phyloP scores from a whole-genome alignment of 2,113 vertebrate species.

The Anoplopoma fimbria region DNA sequence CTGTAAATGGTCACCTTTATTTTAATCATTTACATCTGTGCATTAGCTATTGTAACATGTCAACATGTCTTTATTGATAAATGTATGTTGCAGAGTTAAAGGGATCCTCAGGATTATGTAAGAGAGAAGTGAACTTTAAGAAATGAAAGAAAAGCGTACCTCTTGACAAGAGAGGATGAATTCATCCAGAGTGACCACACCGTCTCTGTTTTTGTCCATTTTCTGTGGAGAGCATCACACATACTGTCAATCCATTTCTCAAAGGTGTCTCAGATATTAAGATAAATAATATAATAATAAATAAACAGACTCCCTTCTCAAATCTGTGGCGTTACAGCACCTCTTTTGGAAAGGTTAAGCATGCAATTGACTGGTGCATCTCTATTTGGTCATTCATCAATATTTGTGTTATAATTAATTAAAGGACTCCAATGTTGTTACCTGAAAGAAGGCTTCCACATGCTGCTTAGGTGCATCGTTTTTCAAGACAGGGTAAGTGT shows the following conservation, averaged over 20 bases:
- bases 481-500: constrained; percentile 94
- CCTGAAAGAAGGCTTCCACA: constrained; percentile 97
- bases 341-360: background rate
- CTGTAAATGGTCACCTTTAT: background rate
- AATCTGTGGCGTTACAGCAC: background rate
- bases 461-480: constrained; percentile 94
- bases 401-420: background rate
- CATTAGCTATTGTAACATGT: background rate
- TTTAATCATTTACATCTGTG: background rate
- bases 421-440: constrained; percentile 58
- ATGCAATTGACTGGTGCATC: background rate
- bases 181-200: constrained; percentile 97
- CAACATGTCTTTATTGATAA: background rate
- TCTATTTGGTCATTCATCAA: background rate
- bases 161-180: constrained; percentile 97
- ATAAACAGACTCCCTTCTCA: background rate
- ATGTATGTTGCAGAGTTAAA: background rate
- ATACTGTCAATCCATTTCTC: background rate
- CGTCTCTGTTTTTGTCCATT: constrained; percentile 99
- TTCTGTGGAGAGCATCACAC: constrained; percentile 85
- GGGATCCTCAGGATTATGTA: background rate
- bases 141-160: constrained; percentile 80
- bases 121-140: background rate
- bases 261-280: background rate
- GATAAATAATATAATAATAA: background rate